phyloP scores from a whole-genome alignment of 2,797 vertebrate species.

The Amphiprion clarkii region DNA sequence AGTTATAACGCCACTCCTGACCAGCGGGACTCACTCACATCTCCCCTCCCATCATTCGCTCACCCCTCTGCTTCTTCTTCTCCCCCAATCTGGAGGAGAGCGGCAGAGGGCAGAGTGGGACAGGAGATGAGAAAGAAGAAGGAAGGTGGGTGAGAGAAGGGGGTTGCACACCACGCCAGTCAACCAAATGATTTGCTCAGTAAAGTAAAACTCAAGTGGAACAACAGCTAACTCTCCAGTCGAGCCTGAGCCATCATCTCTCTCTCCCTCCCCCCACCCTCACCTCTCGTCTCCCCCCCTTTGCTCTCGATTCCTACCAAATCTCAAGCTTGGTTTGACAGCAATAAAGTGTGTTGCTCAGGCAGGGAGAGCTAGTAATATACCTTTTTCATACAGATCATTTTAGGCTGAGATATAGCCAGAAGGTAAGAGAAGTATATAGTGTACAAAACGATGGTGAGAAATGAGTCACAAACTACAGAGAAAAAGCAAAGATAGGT shows the following conservation, averaged over 20 bases:
- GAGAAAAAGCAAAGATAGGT: constrained; percentile 41
- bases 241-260: constrained; percentile 61
- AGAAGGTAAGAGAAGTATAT: constrained; percentile 71
- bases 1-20: constrained; percentile 55
- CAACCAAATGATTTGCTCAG: constrained; percentile 82
- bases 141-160: neutral
- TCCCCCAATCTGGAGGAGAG: constrained; percentile 36
- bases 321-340: constrained; percentile 82
- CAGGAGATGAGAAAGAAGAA: constrained; percentile 54
- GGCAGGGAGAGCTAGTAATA: constrained; percentile 71
- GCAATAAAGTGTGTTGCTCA: constrained; percentile 77
- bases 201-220: constrained; percentile 80
- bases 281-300: constrained; percentile 33
- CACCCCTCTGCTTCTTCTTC: neutral
- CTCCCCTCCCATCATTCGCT: neutral
- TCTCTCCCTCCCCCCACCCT: constrained; percentile 3
- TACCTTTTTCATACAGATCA: constrained; percentile 70
- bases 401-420: constrained; percentile 67
- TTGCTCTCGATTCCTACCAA: constrained; percentile 73
- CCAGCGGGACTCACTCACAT: constrained; percentile 27
- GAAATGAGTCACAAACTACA: constrained; percentile 56
- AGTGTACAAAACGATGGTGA: constrained; percentile 52
- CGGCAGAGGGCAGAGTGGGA: constrained; percentile 55
- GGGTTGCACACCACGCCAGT: constrained; percentile 58
- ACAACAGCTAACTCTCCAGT: constrained; percentile 71